Conservation (phyloP, 2,113 vertebrate species). For the Phocoena phocoena region DNA sequence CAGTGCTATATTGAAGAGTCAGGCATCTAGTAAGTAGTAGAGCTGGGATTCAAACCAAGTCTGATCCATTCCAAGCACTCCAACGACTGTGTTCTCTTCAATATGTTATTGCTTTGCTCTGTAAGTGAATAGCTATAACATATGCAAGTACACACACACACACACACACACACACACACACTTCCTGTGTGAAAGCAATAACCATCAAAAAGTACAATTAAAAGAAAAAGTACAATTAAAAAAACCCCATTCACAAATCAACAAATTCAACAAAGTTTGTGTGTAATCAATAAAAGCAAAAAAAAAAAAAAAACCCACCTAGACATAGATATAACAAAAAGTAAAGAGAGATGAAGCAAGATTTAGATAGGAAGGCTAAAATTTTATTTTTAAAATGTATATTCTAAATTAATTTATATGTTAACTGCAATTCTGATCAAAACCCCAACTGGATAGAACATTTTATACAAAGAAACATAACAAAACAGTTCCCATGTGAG, state of each 20-base stretch:
- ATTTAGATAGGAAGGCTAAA: background rate
- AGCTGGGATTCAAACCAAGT: background rate
- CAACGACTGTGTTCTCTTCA: background rate
- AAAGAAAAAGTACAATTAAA: background rate
- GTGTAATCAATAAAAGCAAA: background rate
- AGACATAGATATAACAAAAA: background rate
- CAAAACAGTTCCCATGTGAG: background rate
- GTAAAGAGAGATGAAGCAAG: background rate
- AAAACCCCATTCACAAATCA: constrained; percentile 11
- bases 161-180: background rate
- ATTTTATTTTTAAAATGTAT: background rate
- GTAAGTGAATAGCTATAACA: background rate
- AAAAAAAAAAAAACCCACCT: background rate
- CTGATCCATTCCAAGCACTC: background rate
- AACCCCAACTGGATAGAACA: background rate
- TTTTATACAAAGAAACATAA: background rate
- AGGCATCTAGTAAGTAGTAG: background rate
- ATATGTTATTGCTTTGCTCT: background rate
- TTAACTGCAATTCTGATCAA: background rate
- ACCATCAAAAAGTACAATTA: background rate
- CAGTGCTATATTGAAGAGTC: background rate
- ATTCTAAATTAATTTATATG: background rate
- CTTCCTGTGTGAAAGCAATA: background rate
- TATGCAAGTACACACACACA: background rate
- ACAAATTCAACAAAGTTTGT: constrained; percentile 12